These are phyloP conservation scores for Mormyrus proboscirostris DNA, from an alignment of 2,797 vertebrate genomes.

Conservation along the genomic window DNA sequence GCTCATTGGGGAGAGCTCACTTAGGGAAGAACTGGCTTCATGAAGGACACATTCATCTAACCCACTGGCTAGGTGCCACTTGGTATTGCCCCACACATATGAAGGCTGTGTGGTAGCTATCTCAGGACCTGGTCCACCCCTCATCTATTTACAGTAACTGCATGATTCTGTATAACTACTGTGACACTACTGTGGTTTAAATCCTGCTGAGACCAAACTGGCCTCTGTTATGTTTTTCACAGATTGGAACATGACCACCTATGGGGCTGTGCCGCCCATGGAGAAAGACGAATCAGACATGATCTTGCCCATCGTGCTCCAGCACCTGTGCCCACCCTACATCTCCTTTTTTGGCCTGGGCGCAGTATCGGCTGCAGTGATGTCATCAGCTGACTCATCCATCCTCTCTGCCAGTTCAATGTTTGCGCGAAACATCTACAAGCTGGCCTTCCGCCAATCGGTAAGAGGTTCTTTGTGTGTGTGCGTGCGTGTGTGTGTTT, in stretches of 20 bases:
- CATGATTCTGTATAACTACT: not conserved
- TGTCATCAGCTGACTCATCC: conserved; percentile 97
- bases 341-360: conserved; percentile 92
- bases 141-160: not conserved
- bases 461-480: conserved; percentile 56
- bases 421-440: conserved; percentile 96
- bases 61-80: not conserved
- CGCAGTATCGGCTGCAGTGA: conserved; percentile 92
- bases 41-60: not conserved
- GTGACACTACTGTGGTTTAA: not conserved
- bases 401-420: conserved; percentile 97
- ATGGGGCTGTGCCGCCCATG: conserved; percentile 70
- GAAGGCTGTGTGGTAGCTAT: not conserved
- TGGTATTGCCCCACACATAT: not conserved
- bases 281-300: conserved; percentile 78
- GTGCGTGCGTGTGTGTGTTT: not conserved
- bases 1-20: not conserved
- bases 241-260: conserved; percentile 92
- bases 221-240: not conserved
- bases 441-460: conserved; percentile 88
- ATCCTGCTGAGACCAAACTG: not conserved
- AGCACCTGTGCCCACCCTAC: conserved; percentile 87
- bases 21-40: not conserved
- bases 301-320: conserved; percentile 93
- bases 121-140: not conserved